Evolutionary conservation across 2,888 invertebrate genomes (phyloP).

Genomic region (Rhopalosiphum nymphaeae): DNA sequence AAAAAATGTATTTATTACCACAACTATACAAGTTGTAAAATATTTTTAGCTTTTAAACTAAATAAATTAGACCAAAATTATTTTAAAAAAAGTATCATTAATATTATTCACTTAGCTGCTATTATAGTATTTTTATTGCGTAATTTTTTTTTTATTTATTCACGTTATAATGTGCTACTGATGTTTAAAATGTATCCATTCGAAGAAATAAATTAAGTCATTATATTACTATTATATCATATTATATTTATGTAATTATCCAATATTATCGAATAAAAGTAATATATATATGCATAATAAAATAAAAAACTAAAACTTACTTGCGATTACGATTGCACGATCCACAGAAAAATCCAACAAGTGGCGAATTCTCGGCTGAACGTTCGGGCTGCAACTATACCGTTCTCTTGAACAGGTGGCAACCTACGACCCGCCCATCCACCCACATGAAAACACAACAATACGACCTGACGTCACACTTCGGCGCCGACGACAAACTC

Average conservation of each 20-base stretch:
- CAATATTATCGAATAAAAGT: neutral
- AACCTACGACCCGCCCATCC: constrained; percentile 60
- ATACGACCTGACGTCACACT: constrained; percentile 63
- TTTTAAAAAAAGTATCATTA: neutral
- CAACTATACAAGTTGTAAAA: neutral
- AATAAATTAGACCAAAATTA: neutral
- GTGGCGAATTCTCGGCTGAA: constrained; percentile 61
- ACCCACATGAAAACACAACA: constrained; percentile 52
- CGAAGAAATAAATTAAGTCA: neutral
- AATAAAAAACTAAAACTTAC: constrained; percentile 20
- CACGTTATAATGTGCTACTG: neutral
- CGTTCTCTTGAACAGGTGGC: constrained; percentile 62
- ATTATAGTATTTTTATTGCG: neutral
- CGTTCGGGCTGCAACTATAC: constrained; percentile 62
- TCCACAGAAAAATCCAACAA: constrained; percentile 59
- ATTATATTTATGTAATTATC: neutral
- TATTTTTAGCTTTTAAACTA: neutral
- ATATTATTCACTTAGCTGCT: neutral
- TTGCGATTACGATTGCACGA: constrained; percentile 45
- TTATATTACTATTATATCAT: neutral
- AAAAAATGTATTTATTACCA: neutral
- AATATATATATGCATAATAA: neutral
- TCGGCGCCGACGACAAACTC: constrained; percentile 62
- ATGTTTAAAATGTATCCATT: neutral
- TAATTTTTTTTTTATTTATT: neutral